Base-by-base conservation (phyloP, 2,888 invertebrate species). In the Schizotus pectinicornis region DNA sequence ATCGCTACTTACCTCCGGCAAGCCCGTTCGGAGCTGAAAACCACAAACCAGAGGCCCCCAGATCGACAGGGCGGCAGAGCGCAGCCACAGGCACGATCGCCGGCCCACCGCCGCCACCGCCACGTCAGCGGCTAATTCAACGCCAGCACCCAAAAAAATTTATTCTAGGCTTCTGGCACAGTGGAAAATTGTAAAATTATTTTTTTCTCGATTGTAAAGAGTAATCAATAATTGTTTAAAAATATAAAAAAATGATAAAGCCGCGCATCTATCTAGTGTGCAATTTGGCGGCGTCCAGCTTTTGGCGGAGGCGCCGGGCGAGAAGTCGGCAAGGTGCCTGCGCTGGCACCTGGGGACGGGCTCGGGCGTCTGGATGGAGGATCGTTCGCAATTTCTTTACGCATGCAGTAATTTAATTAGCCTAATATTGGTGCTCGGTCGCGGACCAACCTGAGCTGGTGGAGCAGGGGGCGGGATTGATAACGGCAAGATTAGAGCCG, bases 361-460 rank as follows among this genome's bases (percentile, higher is more conserved):
- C 5, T 22, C 22, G 22, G 22, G 22, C 5, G 22, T 22, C 22
- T 2, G 22, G 22, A 22, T 22, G 22, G 22, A 5, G 5, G 22
- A 5, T 22, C 22, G 43, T 35, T 45, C 32, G 32, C 34, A 38
- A 41, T 38, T 39, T 42, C 38, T n/a, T 37, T 22, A 49, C 31
- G 31, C 55, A 56, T 56, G 55, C 55, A 56, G 22, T 22, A 22
- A 22, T 22, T 2, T 39, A 51, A 50, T 57, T 50, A 51, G 50
- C 57, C 47, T 45, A 52, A 43, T 11, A 52, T 45, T 8, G 56
- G 12, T 38, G 45, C 22, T 22, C 22, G 5, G 22, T 22, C 22
- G 22, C 22, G 22, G 69, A 85, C 86, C 79, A 81, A 88, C 88
- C 88, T 88, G 88, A 88, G 81, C 86, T 86, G 75, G 87, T 87